Conservation (phyloP, 2,797 vertebrate species). For the Danionella dracula region DNA sequence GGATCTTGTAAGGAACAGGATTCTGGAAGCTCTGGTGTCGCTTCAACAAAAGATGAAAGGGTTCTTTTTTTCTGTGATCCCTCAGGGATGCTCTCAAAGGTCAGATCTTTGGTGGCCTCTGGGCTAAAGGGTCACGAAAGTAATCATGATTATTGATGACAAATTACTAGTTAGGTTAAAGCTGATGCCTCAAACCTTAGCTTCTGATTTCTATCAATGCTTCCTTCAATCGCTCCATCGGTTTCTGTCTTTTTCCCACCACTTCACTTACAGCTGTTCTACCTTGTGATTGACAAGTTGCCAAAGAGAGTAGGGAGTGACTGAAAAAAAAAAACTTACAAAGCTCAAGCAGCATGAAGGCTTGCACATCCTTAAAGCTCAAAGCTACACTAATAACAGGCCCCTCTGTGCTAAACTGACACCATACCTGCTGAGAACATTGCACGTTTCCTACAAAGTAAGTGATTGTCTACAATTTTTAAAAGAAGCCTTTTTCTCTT, state of each 20-base stretch:
- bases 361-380: constrained; percentile 60
- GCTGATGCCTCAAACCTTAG: constrained; percentile 49
- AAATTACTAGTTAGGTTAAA: constrained; percentile 54
- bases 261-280: constrained; percentile 63
- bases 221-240: constrained; percentile 44
- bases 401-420: constrained; percentile 43
- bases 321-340: constrained; percentile 49
- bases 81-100: constrained; percentile 33
- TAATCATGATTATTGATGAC: constrained; percentile 56
- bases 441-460: constrained; percentile 40
- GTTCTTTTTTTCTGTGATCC: neutral
- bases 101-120: constrained; percentile 36
- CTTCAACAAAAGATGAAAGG: constrained; percentile 35
- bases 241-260: constrained; percentile 52
- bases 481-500: constrained; percentile 38
- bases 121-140: constrained; percentile 41
- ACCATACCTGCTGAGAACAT: constrained; percentile 48
- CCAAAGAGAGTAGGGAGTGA: constrained; percentile 36
- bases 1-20: constrained; percentile 5
- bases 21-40: constrained; percentile 8
- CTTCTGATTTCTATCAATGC: constrained; percentile 44
- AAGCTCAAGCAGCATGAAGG: constrained; percentile 58
- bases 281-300: constrained; percentile 65
- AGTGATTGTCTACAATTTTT: constrained; percentile 48
- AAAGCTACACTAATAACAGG: constrained; percentile 24